phyloP scores from a whole-genome alignment of 2,888 invertebrate genomes.

The Odontomyia ornata region DNA sequence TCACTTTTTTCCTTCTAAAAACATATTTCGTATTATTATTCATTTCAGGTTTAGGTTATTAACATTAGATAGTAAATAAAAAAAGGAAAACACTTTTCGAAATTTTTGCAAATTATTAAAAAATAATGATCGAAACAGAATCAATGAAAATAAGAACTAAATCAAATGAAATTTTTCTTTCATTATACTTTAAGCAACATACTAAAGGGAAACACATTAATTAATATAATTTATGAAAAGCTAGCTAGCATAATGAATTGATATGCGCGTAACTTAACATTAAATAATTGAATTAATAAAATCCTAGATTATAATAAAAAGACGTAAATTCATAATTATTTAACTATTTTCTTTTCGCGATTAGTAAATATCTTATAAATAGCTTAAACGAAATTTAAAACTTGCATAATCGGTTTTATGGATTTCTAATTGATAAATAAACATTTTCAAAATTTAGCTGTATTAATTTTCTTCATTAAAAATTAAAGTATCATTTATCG shows the following conservation, averaged over 20 bases:
- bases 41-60: conserved; percentile 56
- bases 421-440: no score
- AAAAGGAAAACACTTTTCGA: background rate
- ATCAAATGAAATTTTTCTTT: conserved; percentile 43
- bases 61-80: conserved; percentile 49
- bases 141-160: background rate
- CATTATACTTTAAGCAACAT: conserved; percentile 31
- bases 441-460: no score
- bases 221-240: conserved; percentile 29
- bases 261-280: background rate
- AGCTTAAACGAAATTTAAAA: no score
- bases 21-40: conserved; percentile 54
- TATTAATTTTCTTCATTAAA: no score
- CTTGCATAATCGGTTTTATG: background rate
- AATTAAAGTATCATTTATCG: no score
- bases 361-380: no score
- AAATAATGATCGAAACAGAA: background rate
- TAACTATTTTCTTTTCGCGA: no score
- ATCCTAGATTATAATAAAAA: no score
- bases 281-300: no score
- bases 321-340: no score
- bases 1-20: conserved; percentile 52
- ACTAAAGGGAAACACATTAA: conserved; percentile 43
- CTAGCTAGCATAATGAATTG: background rate
- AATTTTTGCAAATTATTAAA: no score